Evolutionary conservation across 1,140 invertebrate species (phyloP), one percentile per base, ranked within the genome.

Genomic region (Gonioctena quinquepunctata): DNA sequence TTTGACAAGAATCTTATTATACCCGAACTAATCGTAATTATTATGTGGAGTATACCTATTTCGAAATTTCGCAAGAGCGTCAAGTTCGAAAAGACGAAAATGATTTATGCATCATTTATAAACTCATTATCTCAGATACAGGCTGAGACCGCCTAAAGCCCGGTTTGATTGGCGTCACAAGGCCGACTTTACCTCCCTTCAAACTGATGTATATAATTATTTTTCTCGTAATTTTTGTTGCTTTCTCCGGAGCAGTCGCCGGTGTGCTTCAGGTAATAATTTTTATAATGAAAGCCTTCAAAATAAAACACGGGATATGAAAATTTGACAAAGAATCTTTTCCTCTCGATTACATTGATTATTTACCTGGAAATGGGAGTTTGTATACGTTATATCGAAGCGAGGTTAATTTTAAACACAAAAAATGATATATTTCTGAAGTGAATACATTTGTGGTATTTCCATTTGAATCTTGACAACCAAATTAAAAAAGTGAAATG

Each of bases 51-150:
- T 69, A 23, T 70, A 67, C 25, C 21, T 57, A 56, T 68, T 75
- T 70, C 49, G 68, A 67, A 70, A 72, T 78, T 77, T 77, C 68
- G 74, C 68, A 75, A 71, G 69, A 72, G 13, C 69, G 61, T 56
- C 54, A 71, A 49, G 65, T 62, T 19, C 57, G 73, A 73, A 18
- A 72, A 71, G 69, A 72, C 54, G 67, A 56, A 71, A 73, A 83
- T 82, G 82, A 83, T 83, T 83, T 83, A 83, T 83, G 77, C 76
- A 73, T 78, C 82, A 78, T 82, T 83, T 83, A 83, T 83, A 81
- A 81, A 83, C 81, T 82, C 81, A 83, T 83, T 82, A 82, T 82
- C 74, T 77, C 49, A 66, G 71, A 76, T 73, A 70, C 76, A 71
- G 72, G 67, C 67, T 69, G 67, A 68, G 69, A 78, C 75, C 74